These are phyloP conservation scores for Ctenoplectra terminalis DNA, from an alignment of 1,140 invertebrate species.

Conservation along the genomic window DNA sequence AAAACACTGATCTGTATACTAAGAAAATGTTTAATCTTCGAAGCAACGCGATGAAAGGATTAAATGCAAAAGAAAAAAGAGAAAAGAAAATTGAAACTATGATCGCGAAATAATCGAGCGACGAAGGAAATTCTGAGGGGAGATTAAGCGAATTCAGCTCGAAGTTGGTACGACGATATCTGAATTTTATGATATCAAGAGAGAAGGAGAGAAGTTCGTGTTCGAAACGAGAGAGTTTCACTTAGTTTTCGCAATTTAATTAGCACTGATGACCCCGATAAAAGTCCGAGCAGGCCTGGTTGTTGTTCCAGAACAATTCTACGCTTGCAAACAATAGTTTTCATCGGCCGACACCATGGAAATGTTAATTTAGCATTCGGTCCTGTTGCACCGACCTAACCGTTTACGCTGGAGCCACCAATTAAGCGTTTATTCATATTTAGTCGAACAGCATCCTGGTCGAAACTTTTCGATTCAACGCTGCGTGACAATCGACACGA, in stretches of 20 bases:
- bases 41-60: no score
- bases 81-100: no score
- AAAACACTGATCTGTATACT: not conserved
- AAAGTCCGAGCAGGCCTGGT: not conserved
- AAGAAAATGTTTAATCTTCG: no score
- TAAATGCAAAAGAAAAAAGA: no score
- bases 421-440: conserved; percentile 19
- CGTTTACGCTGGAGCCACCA: conserved; percentile 9
- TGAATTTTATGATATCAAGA: not conserved
- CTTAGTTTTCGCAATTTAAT: conserved; percentile 29
- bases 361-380: conserved; percentile 16
- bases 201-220: no score
- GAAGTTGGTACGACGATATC: not conserved
- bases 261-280: conserved; percentile 25
- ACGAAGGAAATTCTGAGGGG: not conserved
- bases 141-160: not conserved
- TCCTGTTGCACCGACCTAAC: not conserved
- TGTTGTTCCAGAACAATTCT: not conserved
- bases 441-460: no score
- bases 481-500: not conserved
- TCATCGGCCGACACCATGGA: not conserved
- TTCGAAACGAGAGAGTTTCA: not conserved
- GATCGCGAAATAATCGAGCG: not conserved
- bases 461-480: not conserved
- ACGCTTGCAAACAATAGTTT: conserved; percentile 8